Conservation (phyloP, 2,113 vertebrate species). For the Catagonus wagneri region DNA sequence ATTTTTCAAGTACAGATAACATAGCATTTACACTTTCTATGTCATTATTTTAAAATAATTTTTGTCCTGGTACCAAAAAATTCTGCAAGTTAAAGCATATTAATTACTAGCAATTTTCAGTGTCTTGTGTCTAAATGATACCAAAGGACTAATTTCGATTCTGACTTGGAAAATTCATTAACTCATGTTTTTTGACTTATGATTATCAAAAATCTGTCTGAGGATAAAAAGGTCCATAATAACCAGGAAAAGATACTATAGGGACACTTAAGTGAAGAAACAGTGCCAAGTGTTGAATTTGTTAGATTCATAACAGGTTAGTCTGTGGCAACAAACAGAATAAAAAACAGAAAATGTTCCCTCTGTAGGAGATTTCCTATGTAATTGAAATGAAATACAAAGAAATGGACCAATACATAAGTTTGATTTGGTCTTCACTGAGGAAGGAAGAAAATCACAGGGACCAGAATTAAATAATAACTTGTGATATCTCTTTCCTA, state of each 20-base stretch:
- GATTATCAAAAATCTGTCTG: conserved; percentile 48
- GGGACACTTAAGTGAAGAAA: conserved; percentile 56
- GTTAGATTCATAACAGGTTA: conserved; percentile 52
- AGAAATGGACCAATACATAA: conserved; percentile 30
- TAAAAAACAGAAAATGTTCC: conserved; percentile 59
- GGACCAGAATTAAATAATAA: conserved; percentile 36
- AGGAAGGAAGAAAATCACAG: conserved; percentile 17
- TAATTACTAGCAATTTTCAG: conserved; percentile 42
- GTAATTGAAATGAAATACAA: background rate
- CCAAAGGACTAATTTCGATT: conserved; percentile 43
- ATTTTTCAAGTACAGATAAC: background rate
- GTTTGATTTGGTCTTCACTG: conserved; percentile 43
- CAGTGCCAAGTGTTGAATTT: conserved; percentile 66
- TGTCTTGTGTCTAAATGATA: conserved; percentile 25
- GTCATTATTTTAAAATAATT: background rate
- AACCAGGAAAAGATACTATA: conserved; percentile 31
- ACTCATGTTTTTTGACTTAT: conserved; percentile 38
- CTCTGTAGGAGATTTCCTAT: background rate
- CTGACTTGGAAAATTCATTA: conserved; percentile 59
- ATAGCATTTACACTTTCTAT: background rate
- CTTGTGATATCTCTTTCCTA: background rate
- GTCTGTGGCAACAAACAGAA: conserved; percentile 57
- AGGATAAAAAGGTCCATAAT: conserved; percentile 59
- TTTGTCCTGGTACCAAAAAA: conserved; percentile 33
- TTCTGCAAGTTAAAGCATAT: background rate